A percentile compares a stretch with the other conserved stretches of the same genome.
Evolutionary conservation across 1,140 invertebrate genomes (phyloP).

Genomic region (Dendroctonus ponderosae): DNA sequence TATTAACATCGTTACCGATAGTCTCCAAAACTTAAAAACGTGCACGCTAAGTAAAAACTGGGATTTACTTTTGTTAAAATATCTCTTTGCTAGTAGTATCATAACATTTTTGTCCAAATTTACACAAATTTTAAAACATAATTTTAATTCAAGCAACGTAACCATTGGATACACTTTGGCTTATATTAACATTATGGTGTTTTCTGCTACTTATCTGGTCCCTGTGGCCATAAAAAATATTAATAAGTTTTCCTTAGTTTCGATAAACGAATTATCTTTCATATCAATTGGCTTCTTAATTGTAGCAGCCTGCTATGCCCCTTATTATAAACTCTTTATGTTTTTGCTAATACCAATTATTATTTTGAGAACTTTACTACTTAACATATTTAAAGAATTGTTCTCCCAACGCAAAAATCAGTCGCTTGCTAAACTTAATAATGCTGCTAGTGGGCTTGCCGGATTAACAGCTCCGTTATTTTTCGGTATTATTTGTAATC

Average conservation of each 20-base stretch:
- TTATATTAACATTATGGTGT: constrained; percentile 28
- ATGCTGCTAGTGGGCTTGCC: constrained; percentile 15
- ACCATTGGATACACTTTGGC: constrained; percentile 28
- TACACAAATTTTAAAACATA: constrained; percentile 28
- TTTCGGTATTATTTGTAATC: constrained; percentile 29
- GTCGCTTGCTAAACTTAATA: constrained; percentile 14
- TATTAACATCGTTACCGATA: constrained; percentile 10
- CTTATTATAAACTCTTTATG: constrained; percentile 24
- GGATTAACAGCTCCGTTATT: constrained; percentile 25
- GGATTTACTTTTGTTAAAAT: constrained; percentile 32
- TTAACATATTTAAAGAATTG: constrained; percentile 24
- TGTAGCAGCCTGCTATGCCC: constrained; percentile 27
- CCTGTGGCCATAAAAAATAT: constrained; percentile 1
- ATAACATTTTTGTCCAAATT: constrained; percentile 33
- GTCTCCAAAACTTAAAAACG: constrained; percentile 10
- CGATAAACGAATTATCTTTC: constrained; percentile 22
- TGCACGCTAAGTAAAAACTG: constrained; percentile 23
- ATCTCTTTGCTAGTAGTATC: constrained; percentile 20
- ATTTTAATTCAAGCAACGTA: constrained; percentile 15
- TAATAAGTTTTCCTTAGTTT: constrained; percentile 1
- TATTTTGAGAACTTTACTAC: constrained; percentile 19
- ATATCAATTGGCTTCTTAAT: constrained; percentile 7
- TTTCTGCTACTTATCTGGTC: constrained; percentile 14
- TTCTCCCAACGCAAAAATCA: constrained; percentile 22
- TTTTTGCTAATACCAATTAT: constrained; percentile 22